A percentile compares a stretch with the other conserved stretches of the same genome.
These are phyloP conservation scores for Ochropleura plecta DNA, from an alignment of 2,888 invertebrate genomes.

Conservation along the genomic window DNA sequence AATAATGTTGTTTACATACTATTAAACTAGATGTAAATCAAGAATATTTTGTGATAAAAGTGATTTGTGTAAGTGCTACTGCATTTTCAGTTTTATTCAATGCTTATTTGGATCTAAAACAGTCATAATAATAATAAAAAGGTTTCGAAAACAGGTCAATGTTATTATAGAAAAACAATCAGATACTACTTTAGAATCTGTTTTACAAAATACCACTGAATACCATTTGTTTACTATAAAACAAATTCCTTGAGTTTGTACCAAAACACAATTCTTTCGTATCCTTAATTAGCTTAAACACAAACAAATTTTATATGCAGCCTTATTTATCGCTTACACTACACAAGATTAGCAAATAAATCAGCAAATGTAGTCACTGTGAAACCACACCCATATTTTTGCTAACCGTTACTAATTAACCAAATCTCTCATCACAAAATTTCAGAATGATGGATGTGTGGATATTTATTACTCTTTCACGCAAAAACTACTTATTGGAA, in stretches of 20 bases:
- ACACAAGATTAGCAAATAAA: neutral
- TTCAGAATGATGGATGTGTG: no score
- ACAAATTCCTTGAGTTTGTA: neutral
- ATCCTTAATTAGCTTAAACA: no score
- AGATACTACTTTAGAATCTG: neutral
- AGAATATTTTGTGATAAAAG: constrained; percentile 42
- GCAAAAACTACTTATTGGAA: no score
- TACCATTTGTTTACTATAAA: neutral
- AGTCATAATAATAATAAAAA: constrained; percentile 2
- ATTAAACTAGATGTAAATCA: constrained; percentile 42
- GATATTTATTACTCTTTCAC: no score
- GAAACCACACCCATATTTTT: constrained; percentile 14
- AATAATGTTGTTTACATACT: constrained; percentile 47
- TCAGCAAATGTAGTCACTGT: neutral
- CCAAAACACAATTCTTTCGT: neutral
- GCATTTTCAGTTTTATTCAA: constrained; percentile 14
- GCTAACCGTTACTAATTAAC: neutral
- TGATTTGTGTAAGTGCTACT: constrained; percentile 43
- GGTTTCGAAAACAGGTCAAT: constrained; percentile 22
- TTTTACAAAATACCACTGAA: neutral
- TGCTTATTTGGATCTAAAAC: constrained; percentile 42
- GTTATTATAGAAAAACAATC: constrained; percentile 10
- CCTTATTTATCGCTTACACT: no score
- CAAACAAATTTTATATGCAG: neutral
- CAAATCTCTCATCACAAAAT: neutral